phyloP scores from a whole-genome alignment of 1,140 invertebrate genomes.

The Hyles euphorbiae region DNA sequence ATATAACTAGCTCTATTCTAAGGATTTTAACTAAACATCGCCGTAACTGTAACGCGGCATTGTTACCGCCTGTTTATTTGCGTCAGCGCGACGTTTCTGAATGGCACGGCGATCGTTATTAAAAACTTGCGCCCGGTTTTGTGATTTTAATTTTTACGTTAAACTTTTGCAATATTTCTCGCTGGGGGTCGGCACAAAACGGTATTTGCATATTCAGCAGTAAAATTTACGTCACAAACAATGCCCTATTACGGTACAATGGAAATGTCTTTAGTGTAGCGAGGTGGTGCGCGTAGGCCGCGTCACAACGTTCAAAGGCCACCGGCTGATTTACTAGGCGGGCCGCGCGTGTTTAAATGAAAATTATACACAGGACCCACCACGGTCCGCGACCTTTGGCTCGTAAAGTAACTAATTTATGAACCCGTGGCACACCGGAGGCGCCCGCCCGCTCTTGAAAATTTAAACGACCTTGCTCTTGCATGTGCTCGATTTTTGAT shows the following conservation, averaged over 20 bases:
- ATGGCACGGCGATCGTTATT: constrained; percentile 35
- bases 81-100: too few species aligned
- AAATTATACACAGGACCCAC: constrained; percentile 55
- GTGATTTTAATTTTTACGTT: constrained; percentile 54
- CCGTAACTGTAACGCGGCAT: too few species aligned
- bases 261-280: constrained; percentile 60
- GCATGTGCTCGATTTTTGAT: constrained; percentile 27
- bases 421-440: constrained; percentile 54
- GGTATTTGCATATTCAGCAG: constrained; percentile 65
- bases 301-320: constrained; percentile 17
- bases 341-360: constrained; percentile 60
- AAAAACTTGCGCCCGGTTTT: constrained; percentile 50
- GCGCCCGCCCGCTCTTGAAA: constrained; percentile 49
- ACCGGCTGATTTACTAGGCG: constrained; percentile 52
- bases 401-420: constrained; percentile 66
- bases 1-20: too few species aligned
- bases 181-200: constrained; percentile 43
- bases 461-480: constrained; percentile 39
- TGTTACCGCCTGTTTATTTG: not conserved
- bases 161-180: constrained; percentile 67
- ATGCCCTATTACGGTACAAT: constrained; percentile 65
- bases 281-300: constrained; percentile 15
- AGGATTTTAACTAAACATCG: too few species aligned
- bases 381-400: constrained; percentile 50
- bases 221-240: constrained; percentile 67